A percentile compares a stretch with the other conserved stretches of the same genome.
Conservation (phyloP, 2,888 invertebrate genomes). For the Zelleria hepariella region DNA sequence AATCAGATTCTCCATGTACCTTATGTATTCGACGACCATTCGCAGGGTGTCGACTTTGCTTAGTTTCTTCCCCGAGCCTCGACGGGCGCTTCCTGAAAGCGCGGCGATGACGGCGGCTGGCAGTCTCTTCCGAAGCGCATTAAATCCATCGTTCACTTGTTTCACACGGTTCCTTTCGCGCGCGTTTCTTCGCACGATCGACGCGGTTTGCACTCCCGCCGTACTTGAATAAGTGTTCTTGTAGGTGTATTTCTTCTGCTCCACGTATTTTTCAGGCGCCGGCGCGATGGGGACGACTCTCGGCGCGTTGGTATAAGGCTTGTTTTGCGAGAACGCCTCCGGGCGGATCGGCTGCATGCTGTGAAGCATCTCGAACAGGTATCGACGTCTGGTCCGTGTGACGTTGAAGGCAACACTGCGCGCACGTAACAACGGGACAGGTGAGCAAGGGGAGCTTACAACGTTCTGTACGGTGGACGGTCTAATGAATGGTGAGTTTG, state of each 20-base stretch:
- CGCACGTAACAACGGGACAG: constrained; percentile 18
- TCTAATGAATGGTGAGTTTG: constrained; percentile 49
- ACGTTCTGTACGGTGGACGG: constrained; percentile 23
- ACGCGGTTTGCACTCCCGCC: constrained; percentile 79
- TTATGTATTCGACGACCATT: constrained; percentile 92
- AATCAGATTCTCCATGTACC: constrained; percentile 82
- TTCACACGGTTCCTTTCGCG: constrained; percentile 95
- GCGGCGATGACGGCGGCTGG: constrained; percentile 84
- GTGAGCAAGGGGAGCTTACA: constrained; percentile 25
- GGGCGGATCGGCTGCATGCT: constrained; percentile 26
- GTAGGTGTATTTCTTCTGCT: constrained; percentile 75
- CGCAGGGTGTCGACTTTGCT: constrained; percentile 92
- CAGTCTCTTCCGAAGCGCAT: constrained; percentile 86
- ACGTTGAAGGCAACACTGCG: constrained; percentile 12
- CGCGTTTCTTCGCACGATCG: constrained; percentile 93
- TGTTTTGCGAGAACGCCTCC: constrained; percentile 20
- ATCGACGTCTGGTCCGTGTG: constrained; percentile 12
- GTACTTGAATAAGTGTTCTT: constrained; percentile 65
- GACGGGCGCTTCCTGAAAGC: constrained; percentile 73
- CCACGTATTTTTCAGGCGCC: constrained; percentile 55
- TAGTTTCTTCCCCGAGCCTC: constrained; percentile 86
- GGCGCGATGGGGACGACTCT: constrained; percentile 69
- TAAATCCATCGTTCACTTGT: constrained; percentile 94
- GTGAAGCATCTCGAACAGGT: constrained; percentile 33
- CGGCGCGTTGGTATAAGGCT: constrained; percentile 19